Evolutionary conservation across 1,140 invertebrate genomes (phyloP).

Genomic region (Drosophila azteca): DNA sequence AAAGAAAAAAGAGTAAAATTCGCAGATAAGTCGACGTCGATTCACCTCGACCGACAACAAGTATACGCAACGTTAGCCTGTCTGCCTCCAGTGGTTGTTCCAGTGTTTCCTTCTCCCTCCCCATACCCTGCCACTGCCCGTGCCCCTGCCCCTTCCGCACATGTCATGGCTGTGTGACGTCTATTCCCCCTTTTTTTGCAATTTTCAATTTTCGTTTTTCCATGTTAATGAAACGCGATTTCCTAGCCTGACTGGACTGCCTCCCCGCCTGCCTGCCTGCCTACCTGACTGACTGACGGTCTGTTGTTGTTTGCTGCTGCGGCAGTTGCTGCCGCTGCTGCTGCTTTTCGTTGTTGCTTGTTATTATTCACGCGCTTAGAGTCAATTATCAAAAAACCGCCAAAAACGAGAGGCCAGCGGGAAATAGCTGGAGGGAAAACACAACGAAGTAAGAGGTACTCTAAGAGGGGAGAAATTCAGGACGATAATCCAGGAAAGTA

Average conservation of each 20-base stretch:
- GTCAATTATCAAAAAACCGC: conserved; percentile 69
- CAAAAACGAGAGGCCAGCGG: conserved; percentile 30
- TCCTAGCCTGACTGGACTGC: conserved; percentile 54
- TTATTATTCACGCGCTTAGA: conserved; percentile 78
- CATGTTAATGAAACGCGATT: conserved; percentile 79
- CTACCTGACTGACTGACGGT: conserved; percentile 21
- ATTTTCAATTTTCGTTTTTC: conserved; percentile 65
- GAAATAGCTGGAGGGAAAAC: neutral
- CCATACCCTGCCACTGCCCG: neutral
- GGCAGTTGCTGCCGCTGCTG: conserved; percentile 16
- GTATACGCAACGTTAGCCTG: conserved; percentile 69
- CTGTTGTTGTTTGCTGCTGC: conserved; percentile 5
- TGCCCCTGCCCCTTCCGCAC: conserved; percentile 24
- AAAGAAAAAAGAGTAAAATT: neutral
- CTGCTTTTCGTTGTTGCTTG: conserved; percentile 51
- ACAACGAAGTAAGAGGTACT: conserved; percentile 9
- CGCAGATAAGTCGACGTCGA: conserved; percentile 44
- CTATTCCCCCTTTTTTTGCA: conserved; percentile 56
- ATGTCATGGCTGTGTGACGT: conserved; percentile 52
- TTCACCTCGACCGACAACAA: conserved; percentile 28
- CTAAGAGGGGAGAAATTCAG: neutral
- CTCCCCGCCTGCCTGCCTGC: neutral
- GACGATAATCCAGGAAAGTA: too few relatives aligned
- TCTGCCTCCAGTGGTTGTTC: conserved; percentile 12
- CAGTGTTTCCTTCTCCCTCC: conserved; percentile 1